Evolutionary conservation across 2,888 invertebrate genomes (phyloP), one percentile per base, ranked within the genome.

Genomic region (Lasioglossum pauxillum): DNA sequence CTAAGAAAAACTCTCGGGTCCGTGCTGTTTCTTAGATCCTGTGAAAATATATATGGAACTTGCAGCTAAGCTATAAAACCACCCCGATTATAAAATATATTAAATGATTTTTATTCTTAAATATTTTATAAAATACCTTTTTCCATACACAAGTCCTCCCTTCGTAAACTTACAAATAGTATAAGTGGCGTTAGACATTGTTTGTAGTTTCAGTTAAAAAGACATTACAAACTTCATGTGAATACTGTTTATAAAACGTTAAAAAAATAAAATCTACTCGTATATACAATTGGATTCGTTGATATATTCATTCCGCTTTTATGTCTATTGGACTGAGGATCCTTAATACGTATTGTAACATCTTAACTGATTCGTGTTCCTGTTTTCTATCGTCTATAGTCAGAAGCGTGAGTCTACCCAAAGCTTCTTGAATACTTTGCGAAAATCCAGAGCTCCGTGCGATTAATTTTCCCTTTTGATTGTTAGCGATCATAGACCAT

Each of bases 401-500:
- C 57, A 96, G 78, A 10, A 91, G 69, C 78, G 95, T 94, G 73
- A 95, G 90, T 80, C 95, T 95, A 80, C 96, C 96, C 27, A 96
- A 92, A 41, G 95, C 93, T 82, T 96, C 95, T 83, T 96, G 95
- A 64, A 96, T 93, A 87, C 95, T 95, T 10, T 93, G 91, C 71
- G 96, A 95, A 67, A 96, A 93, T 38, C 96, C 96, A 5, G 95
- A 95, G 73, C 95, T 95, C 86, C 96, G 96, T 23, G 96, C 94
- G n/a, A 96, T 95, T 53, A 96, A 92, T 93, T 96, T 96, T 87
- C 97, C 97, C 95, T 97, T 97, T 90, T 97, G 97, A 92, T 97
- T 97, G 92, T 97, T 97, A 12, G 97, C 97, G 10, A 97, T 96
- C 73, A 97, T 92, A 0, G 97, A 96, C 97, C 97, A 97, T 0